Base-by-base conservation (phyloP, 2,797 vertebrate species). In the Microtus californicus region DNA sequence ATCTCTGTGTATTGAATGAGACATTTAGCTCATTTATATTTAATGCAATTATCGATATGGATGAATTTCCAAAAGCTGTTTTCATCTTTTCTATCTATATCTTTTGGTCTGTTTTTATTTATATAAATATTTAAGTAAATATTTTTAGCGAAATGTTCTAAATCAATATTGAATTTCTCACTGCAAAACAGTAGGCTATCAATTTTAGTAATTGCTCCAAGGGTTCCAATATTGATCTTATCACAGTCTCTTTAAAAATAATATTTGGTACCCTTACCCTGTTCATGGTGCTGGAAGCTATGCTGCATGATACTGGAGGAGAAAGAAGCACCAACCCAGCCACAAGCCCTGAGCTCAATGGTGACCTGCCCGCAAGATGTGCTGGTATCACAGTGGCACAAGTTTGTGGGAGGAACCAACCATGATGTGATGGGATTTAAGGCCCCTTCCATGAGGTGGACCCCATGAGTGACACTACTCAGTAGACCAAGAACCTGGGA, bases 241-340 rank as follows among this genome's bases (percentile, higher is more conserved):
- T 40, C 51, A 80, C 17, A 89, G 19, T 87, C 69, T 92, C 87
- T 80, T 86, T 89, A 31, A 89, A 59, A 94, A 69, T 43, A 80
- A 69, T 63, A 78, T 59, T 79, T 69, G n/a, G 34, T 69, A 10
- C 45, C 82, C 19, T 69, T 51, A 69, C 12, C 51, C 31, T n/a
- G 19, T 15, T 86, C 43, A 69, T n/a, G 4, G 45, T 51, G 67
- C 13, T 69, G 21, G 11, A 69, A 9, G 45, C 51, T 86, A 69
- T 13, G 48, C 21, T 17, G 63, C 31, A 51, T 1, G 6, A 37
- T 82, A 61, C 43, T 65, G n/a, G 7, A 69, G 82, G 31, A 86
- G 43, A 69, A 69, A 69, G 31, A 69, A 14, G n/a, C 12, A 25
- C 12, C 19, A 85, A 7, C 29, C 40, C 19, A 85, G 63, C 19